phyloP scores from a whole-genome alignment of 2,113 vertebrate genomes.

The Colaptes auratus region DNA sequence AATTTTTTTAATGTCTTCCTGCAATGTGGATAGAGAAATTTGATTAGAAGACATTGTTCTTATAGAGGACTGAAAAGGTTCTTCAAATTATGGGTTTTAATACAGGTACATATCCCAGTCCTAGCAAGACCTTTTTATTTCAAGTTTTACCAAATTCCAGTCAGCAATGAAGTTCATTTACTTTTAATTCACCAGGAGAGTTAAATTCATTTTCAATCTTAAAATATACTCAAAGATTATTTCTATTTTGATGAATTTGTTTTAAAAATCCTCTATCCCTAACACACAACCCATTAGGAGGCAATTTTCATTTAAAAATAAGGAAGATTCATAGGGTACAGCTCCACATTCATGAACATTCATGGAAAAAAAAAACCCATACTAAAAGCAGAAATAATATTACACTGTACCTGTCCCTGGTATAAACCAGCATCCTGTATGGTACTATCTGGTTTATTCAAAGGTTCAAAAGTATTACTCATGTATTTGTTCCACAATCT shows the following conservation, averaged over 20 bases:
- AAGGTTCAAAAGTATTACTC: constrained; percentile 98
- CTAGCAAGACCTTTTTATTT: neutral
- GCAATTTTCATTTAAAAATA: neutral
- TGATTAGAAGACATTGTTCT: neutral
- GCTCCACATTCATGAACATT: neutral
- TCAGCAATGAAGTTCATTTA: neutral
- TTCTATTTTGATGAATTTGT: neutral
- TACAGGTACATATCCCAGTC: neutral
- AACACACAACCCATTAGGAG: neutral
- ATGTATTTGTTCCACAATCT: constrained; percentile 99
- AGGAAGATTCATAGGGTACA: neutral
- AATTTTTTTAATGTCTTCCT: neutral
- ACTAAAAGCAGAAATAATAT: neutral
- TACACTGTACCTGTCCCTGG: constrained; percentile 92
- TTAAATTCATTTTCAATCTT: neutral
- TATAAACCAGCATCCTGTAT: constrained; percentile 98
- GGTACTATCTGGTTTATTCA: constrained; percentile 98
- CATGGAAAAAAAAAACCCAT: fast-evolving
- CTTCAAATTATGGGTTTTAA: neutral
- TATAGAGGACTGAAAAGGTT: neutral
- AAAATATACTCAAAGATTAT: neutral
- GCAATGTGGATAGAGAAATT: neutral
- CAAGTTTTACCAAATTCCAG: neutral
- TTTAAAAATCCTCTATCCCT: neutral
- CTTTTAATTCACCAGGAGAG: neutral